phyloP scores from a whole-genome alignment of 2,797 vertebrate genomes.

The Gobio occitaniae region DNA sequence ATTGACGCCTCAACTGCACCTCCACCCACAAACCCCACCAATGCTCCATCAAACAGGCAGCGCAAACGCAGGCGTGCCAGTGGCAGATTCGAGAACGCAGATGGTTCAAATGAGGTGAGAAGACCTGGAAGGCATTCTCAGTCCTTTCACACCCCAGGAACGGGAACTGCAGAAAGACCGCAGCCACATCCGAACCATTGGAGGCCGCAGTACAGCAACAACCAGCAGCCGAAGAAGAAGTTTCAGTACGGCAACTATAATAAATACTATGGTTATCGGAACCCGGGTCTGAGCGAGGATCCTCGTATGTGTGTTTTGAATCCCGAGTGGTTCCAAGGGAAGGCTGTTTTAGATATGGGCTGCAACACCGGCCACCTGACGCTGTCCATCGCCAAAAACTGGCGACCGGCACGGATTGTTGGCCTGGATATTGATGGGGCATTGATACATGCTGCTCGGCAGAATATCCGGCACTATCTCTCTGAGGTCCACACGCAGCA shows the following conservation, averaged over 20 bases:
- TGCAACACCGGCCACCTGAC: conserved; percentile 94
- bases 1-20: neutral
- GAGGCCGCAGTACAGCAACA: conserved; percentile 50
- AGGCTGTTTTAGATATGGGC: conserved; percentile 88
- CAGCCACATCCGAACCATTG: conserved; percentile 63
- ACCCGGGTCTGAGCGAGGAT: conserved; percentile 86
- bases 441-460: conserved; percentile 86
- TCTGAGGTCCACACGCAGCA: conserved; percentile 81
- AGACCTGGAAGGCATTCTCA: conserved; percentile 61
- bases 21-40: conserved; percentile 44
- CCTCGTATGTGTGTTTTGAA: conserved; percentile 80
- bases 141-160: conserved; percentile 70
- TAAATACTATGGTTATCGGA: conserved; percentile 95
- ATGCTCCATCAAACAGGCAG: conserved; percentile 71
- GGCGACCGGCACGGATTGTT: conserved; percentile 83
- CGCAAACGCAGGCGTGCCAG: conserved; percentile 83
- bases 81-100: conserved; percentile 76
- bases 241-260: conserved; percentile 96
- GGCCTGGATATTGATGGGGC: conserved; percentile 88
- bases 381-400: conserved; percentile 87
- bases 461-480: conserved; percentile 93
- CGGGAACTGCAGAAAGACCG: conserved; percentile 43
- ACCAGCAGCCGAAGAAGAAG: conserved; percentile 73
- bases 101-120: conserved; percentile 59
- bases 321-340: conserved; percentile 89